Evolutionary conservation across 2,113 vertebrate species (phyloP).

Genomic region (Ascaphus truei): DNA sequence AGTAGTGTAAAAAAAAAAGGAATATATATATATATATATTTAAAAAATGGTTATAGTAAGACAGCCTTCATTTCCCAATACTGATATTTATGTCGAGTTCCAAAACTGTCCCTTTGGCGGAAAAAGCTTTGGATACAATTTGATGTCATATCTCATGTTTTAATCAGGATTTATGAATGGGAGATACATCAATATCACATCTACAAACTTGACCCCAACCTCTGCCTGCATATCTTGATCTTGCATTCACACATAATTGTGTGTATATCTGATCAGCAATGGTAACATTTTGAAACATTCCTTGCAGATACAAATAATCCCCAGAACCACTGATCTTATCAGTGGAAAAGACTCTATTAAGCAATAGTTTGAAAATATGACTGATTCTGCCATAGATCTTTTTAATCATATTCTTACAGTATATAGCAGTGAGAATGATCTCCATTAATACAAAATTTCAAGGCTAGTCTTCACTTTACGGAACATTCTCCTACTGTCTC

Average conservation of each 20-base stretch:
- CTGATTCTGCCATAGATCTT: no score
- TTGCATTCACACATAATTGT: no score
- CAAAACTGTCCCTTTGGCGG: neutral
- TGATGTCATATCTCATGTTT: neutral
- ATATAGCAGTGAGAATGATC: no score
- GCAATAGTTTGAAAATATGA: neutral
- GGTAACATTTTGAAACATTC: neutral
- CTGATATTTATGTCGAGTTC: no score
- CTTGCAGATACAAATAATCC: neutral
- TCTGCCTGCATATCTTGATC: neutral
- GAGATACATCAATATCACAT: neutral
- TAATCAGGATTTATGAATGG: neutral
- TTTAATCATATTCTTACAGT: no score
- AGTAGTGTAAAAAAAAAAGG: neutral
- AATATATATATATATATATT: neutral
- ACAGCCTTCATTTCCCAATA: no score
- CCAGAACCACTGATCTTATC: neutral
- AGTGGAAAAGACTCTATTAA: no score
- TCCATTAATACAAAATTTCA: no score
- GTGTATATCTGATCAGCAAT: neutral
- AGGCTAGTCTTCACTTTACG: no score
- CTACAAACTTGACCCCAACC: neutral
- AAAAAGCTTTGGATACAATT: neutral
- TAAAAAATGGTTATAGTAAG: no score
- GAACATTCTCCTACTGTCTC: no score